These are phyloP conservation scores for Aratinga solstitialis DNA, from an alignment of 2,797 vertebrate genomes.

Conservation along the genomic window DNA sequence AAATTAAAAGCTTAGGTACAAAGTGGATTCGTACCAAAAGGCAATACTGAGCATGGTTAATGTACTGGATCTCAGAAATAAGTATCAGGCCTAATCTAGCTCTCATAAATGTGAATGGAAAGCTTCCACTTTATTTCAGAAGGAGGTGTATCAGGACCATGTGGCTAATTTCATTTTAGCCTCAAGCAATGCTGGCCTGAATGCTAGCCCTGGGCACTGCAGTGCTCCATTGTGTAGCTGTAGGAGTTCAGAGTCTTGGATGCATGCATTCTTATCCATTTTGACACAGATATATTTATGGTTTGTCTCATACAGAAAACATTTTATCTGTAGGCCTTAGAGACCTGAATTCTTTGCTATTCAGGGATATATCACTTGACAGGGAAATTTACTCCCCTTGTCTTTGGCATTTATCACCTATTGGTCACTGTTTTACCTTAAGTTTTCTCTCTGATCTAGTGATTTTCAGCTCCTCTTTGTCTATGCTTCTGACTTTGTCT, in stretches of 20 bases:
- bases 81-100: neutral
- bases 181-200: neutral
- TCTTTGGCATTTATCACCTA: constrained; percentile 28
- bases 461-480: neutral
- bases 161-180: constrained; percentile 20
- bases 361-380: neutral
- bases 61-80: neutral
- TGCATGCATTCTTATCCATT: neutral
- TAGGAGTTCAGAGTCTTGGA: neutral
- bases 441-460: neutral
- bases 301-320: neutral
- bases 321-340: neutral
- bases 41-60: neutral
- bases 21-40: neutral
- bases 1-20: neutral
- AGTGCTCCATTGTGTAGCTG: neutral
- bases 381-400: neutral
- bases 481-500: constrained; percentile 14
- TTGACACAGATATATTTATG: constrained; percentile 10
- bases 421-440: constrained; percentile 4
- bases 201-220: neutral
- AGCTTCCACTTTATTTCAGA: neutral
- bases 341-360: neutral
- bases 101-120: neutral
- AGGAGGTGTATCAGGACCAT: neutral